Base-by-base conservation (phyloP, 1,140 invertebrate species). In the Kradibia gibbosae region DNA sequence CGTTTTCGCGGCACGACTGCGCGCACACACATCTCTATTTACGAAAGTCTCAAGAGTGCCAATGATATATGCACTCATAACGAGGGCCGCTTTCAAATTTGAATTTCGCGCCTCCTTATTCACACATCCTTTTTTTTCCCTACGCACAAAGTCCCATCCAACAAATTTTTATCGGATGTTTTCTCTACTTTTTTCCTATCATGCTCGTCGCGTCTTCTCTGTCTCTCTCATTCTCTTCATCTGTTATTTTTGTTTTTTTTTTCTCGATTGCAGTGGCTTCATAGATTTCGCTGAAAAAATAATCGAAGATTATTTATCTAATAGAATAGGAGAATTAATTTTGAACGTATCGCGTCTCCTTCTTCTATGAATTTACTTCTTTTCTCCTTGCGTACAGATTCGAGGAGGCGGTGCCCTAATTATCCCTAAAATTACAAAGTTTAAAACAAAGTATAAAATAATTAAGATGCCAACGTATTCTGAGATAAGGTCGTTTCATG, bases 61-160 rank as follows among this genome's bases (percentile, higher is more conserved):
- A 39, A 65, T 42, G 71, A 74, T 74, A 36, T 74, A 74, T 74
- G 73, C 74, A 31, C 55, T 20, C n/a, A 25, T 65, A 45, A 31
- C 48, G 17, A 55, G 65, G 48, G 22, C 65, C 36, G 39, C 25
- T 39, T 78, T 53, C 34, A 28, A 67, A 78, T 78, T 78, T 31
- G 67, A 80, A 80, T 73, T 80, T 80, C 78, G 53, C 78, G 78
- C 78, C 70, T 31, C 72, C 72, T 53, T 55, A 53, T 73, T 22
- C 50, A 8, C 11, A 13, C 42, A 13, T 7, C 31, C 31, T 36
- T 74, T 45, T 73, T 53, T 42, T 72, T 50, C 48, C 1, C 48
- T 74, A 55, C 25, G 48, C 8, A 7, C 34, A 36, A 10, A 17
- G 22, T 25, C 20, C 15, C 0, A 50, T 25, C 20, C 3, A 50